These are phyloP conservation scores for Spilogale gracilis DNA, from an alignment of 2,113 vertebrate species.

Conservation along the genomic window DNA sequence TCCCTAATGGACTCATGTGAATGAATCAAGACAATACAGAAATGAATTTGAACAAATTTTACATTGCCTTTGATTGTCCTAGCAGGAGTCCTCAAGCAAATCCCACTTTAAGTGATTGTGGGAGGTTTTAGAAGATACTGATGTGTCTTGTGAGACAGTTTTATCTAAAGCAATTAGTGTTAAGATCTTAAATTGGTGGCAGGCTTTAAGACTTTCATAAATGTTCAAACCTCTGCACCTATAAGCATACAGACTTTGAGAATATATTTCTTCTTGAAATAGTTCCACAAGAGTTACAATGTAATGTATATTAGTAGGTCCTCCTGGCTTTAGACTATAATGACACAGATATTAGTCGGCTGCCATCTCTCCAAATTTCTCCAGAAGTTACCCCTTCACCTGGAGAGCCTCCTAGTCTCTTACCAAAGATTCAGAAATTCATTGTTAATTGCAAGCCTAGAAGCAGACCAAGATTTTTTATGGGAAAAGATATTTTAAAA, in stretches of 20 bases:
- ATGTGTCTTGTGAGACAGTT: constrained; percentile 41
- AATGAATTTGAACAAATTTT: constrained; percentile 68
- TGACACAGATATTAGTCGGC: accelerated
- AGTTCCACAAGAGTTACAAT: background rate
- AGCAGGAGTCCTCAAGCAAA: constrained; percentile 24
- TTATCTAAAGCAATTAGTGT: constrained; percentile 64
- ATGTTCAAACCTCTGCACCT: constrained; percentile 44
- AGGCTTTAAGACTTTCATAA: constrained; percentile 58
- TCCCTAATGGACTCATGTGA: background rate
- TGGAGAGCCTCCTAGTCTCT: background rate
- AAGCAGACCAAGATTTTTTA: background rate
- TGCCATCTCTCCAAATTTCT: background rate
- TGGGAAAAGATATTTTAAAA: background rate
- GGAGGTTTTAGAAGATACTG: constrained; percentile 63
- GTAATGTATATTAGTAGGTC: background rate
- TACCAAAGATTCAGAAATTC: background rate
- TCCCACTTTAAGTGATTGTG: background rate
- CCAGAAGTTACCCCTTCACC: background rate
- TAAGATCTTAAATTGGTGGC: constrained; percentile 52
- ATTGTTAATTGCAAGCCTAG: background rate
- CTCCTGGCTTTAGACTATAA: background rate
- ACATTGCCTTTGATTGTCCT: constrained; percentile 62
- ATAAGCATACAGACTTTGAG: background rate
- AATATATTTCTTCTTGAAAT: background rate
- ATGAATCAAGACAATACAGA: constrained; percentile 50